Conservation (phyloP, 64 coral and sea anemone genomes). For the Porites australiensis region DNA sequence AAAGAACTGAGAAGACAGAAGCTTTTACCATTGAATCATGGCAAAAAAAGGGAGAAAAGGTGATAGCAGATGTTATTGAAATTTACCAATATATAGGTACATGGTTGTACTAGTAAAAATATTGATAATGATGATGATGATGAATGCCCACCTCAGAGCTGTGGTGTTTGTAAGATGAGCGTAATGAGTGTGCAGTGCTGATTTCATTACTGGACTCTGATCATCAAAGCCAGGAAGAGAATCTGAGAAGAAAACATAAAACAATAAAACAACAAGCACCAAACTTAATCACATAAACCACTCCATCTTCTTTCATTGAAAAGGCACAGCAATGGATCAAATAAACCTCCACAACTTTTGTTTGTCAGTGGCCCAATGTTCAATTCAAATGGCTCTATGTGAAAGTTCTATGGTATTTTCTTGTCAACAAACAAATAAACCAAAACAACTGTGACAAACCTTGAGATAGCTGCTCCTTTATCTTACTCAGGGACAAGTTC, state of each 20-base stretch:
- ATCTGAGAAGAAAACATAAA: not conserved
- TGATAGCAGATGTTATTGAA: no score
- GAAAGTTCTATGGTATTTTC: not conserved
- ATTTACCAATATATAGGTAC: no score
- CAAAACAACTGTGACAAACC: conserved; percentile 2
- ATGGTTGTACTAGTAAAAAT: no score
- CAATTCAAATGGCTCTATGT: no score
- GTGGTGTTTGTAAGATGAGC: conserved; percentile 49
- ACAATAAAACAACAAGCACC: not conserved
- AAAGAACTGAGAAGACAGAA: no score
- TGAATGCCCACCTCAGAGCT: conserved; percentile 34
- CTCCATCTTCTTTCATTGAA: no score
- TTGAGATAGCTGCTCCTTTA: conserved; percentile 59
- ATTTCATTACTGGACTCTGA: conserved; percentile 28
- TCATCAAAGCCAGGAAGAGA: conserved; percentile 63
- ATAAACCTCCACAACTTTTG: no score
- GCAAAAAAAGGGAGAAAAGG: no score
- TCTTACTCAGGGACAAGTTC: conserved; percentile 56
- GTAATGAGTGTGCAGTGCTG: conserved; percentile 60
- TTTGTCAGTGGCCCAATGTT: no score
- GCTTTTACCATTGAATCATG: no score
- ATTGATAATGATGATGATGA: no score
- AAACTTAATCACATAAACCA: not conserved
- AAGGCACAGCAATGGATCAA: no score
- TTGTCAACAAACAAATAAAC: not conserved